Conservation (phyloP, 1,140 invertebrate species). For the Drosophila grimshawi region DNA sequence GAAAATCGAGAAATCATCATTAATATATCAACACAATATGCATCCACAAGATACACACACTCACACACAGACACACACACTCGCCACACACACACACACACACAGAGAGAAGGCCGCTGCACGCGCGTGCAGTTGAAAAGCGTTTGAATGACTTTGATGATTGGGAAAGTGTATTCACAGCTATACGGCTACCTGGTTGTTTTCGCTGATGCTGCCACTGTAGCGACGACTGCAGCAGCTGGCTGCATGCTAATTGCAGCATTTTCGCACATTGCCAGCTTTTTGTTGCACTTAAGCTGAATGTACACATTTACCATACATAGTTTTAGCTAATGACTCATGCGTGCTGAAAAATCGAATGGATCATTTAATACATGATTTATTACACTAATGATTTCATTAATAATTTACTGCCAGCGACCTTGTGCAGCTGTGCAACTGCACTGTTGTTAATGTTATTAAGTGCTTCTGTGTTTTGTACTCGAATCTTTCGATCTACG, state of each 20-base stretch:
- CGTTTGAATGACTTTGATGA: constrained; percentile 80
- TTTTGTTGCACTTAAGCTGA: constrained; percentile 3
- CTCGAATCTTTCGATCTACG: constrained; percentile 66
- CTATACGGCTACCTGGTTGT: constrained; percentile 52
- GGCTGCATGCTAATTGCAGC: constrained; percentile 28
- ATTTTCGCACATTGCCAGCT: constrained; percentile 52
- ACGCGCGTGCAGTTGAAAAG: constrained; percentile 70
- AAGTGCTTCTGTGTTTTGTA: constrained; percentile 45
- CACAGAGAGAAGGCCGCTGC: constrained; percentile 4
- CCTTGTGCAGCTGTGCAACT: constrained; percentile 43
- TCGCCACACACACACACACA: too few relatives aligned
- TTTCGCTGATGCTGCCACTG: background rate
- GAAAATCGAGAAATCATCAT: constrained; percentile 80
- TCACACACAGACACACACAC: background rate
- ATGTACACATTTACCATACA: too few relatives aligned
- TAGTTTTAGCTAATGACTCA: constrained; percentile 50
- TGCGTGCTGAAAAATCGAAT: constrained; percentile 49
- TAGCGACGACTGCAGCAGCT: constrained; percentile 40
- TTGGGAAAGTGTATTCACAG: constrained; percentile 79
- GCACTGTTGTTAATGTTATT: constrained; percentile 57
- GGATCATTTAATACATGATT: constrained; percentile 56
- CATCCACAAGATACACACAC: constrained; percentile 63
- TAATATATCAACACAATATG: constrained; percentile 79
- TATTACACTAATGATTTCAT: constrained; percentile 77
- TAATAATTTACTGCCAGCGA: constrained; percentile 63